Conservation (phyloP, 2,888 invertebrate species). For the Eubasilissa splendida region DNA sequence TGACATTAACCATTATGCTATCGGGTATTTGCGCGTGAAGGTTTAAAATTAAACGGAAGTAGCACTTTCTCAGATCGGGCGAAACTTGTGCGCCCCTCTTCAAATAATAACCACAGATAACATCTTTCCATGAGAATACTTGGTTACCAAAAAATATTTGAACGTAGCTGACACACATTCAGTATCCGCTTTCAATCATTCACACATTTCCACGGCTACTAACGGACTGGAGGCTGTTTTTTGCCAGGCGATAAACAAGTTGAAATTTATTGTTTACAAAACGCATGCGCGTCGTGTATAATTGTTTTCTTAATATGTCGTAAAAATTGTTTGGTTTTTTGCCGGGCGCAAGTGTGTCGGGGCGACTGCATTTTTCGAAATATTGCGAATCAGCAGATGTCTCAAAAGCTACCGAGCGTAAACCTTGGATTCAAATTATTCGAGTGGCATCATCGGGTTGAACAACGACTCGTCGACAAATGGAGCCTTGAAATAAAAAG, state of each 20-base stretch:
- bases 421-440: constrained; percentile 18
- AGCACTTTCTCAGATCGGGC: constrained; percentile 1
- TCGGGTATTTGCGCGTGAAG: neutral
- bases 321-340: constrained; percentile 50
- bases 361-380: constrained; percentile 23
- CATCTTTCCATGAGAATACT: neutral
- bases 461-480: too few relatives aligned
- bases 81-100: neutral
- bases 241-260: constrained; percentile 5
- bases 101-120: neutral
- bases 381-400: constrained; percentile 44
- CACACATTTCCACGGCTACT: neutral
- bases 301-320: constrained; percentile 53
- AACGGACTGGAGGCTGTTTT: neutral
- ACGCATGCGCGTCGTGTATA: constrained; percentile 42
- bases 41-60: neutral
- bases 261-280: constrained; percentile 52
- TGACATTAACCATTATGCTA: neutral
- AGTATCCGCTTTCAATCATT: neutral
- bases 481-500: too few relatives aligned
- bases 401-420: constrained; percentile 22
- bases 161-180: neutral
- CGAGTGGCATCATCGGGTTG: neutral
- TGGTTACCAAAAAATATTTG: neutral
- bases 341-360: constrained; percentile 26